These are phyloP conservation scores for Bujurquina vittata DNA, from an alignment of 2,113 vertebrate genomes.

Conservation along the genomic window DNA sequence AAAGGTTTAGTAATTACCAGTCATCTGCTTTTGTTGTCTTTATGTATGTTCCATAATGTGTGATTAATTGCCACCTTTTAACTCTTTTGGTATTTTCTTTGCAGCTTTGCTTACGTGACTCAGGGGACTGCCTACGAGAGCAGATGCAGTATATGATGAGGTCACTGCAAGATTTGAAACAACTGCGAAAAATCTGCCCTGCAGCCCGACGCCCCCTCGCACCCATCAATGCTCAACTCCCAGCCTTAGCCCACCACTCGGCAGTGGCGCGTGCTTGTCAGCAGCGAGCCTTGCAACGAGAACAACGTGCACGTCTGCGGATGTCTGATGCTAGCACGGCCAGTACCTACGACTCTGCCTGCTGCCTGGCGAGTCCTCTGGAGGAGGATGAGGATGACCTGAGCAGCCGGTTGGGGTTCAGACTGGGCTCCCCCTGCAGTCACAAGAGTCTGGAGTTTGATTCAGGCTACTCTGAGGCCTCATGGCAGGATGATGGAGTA, in stretches of 20 bases:
- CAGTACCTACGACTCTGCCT: slow-evolving; percentile 87
- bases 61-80: neutral
- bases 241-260: slow-evolving; percentile 52
- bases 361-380: slow-evolving; percentile 84
- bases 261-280: slow-evolving; percentile 63
- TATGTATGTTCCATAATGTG: neutral
- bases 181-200: slow-evolving; percentile 71
- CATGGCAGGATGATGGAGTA: slow-evolving; percentile 88
- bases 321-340: slow-evolving; percentile 83
- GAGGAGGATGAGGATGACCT: slow-evolving; percentile 78
- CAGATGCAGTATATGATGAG: slow-evolving; percentile 88
- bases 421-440: slow-evolving; percentile 81
- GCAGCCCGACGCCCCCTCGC: slow-evolving; percentile 34
- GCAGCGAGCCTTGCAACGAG: slow-evolving; percentile 70
- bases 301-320: slow-evolving; percentile 68
- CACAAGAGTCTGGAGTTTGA: slow-evolving; percentile 91
- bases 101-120: slow-evolving; percentile 85
- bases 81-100: slow-evolving; percentile 29
- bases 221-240: slow-evolving; percentile 47
- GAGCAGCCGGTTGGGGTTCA: slow-evolving; percentile 38
- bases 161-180: slow-evolving; percentile 80
- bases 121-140: slow-evolving; percentile 75
- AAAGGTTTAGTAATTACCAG: neutral
- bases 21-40: neutral
- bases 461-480: slow-evolving; percentile 93